Evolutionary conservation across 1,140 invertebrate genomes (phyloP).

Genomic region (Andrena cerasifolii): DNA sequence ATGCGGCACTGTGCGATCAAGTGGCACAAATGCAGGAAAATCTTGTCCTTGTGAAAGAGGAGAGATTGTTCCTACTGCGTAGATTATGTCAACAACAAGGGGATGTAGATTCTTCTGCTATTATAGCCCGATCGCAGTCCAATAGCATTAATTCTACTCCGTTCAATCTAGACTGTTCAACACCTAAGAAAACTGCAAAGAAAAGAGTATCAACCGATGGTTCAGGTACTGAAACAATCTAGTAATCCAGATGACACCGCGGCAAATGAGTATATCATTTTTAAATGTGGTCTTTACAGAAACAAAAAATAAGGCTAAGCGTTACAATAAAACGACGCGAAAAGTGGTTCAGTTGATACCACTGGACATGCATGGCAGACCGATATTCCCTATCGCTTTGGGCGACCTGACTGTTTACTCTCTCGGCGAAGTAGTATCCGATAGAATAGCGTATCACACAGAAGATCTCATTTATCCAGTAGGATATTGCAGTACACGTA

Average conservation of each 20-base stretch:
- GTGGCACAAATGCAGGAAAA: constrained; percentile 90
- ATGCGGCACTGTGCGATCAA: constrained; percentile 92
- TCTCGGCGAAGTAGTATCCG: constrained; percentile 89
- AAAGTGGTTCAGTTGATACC: constrained; percentile 85
- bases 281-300: constrained; percentile 61
- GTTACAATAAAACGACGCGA: constrained; percentile 69
- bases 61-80: constrained; percentile 87
- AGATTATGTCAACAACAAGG: constrained; percentile 86
- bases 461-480: constrained; percentile 90
- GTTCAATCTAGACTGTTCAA: constrained; percentile 65
- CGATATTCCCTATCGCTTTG: constrained; percentile 89
- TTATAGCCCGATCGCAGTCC: constrained; percentile 69
- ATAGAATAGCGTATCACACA: constrained; percentile 87
- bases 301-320: constrained; percentile 73
- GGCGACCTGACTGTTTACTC: constrained; percentile 90
- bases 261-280: neutral
- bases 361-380: constrained; percentile 86
- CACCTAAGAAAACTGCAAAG: constrained; percentile 74
- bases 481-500: constrained; percentile 90
- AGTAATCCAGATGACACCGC: neutral
- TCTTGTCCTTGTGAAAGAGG: constrained; percentile 88
- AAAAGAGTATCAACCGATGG: constrained; percentile 70
- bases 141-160: constrained; percentile 69
- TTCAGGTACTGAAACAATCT: constrained; percentile 51
- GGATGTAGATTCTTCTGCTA: constrained; percentile 80